Base-by-base conservation (phyloP, 2,113 vertebrate species). In the Nematolebias whitei region DNA sequence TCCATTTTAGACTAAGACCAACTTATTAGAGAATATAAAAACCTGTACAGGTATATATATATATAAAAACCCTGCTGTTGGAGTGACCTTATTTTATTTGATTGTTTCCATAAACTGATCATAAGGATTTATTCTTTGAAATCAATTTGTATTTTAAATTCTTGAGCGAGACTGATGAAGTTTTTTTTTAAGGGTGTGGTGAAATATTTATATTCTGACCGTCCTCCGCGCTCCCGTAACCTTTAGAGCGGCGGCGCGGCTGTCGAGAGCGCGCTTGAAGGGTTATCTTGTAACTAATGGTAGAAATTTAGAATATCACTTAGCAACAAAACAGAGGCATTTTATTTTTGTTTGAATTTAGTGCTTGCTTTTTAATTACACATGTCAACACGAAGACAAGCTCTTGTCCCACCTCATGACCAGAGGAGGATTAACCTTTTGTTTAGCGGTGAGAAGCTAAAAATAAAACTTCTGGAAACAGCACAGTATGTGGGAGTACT, bases 401-500 rank as follows among this genome's bases (percentile, higher is more conserved):
- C 35, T 35, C 32, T 47, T 61, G 68, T 68, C 50, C 40, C 41
- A 39, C 14, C 18, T n/a, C 18, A 39, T 3, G 32, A 68, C 38
- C 26, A 39, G 43, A 26, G 0, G 49, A 49, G 9, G 9, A 22
- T 14, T 12, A 26, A 58, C 45, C 55, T 59, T 7, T 47, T 64
- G 56, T 60, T 61, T 68, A 62, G 77, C 44, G 23, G 23, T 47
- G 40, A 5, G 6, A 13, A 22, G 0, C 70, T 76, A 85, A 82
- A 85, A 85, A 85, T 84, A 88, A 35, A 78, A 78, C 59, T 76
- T 76, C 52, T 5, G 56, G 56, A 71, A 79, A 80, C 53, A 60
- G 68, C 39, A 61, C 47, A 78, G 59, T 55, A 62, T 32, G 78
- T 85, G 82, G 76, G 82, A 68, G 82, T 76, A 14, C 8, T 53